Evolutionary conservation across 1,140 invertebrate genomes (phyloP).

Genomic region (Bactericera cockerelli): DNA sequence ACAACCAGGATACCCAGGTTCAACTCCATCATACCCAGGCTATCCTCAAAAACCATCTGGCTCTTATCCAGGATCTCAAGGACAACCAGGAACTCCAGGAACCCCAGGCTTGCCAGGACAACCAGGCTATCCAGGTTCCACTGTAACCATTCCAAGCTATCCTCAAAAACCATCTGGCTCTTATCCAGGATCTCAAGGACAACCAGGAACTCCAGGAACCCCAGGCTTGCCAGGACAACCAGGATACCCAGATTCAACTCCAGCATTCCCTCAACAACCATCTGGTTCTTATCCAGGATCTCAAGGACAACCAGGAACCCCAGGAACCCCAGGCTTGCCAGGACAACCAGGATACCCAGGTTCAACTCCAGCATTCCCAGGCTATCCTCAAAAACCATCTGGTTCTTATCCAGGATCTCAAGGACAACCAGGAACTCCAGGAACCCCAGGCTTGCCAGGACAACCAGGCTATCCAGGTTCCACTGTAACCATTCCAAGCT

Average conservation of each 20-base stretch:
- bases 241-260: slow-evolving; percentile 7
- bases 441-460: slow-evolving; percentile 21
- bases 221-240: slow-evolving; percentile 14
- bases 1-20: slow-evolving; percentile 15
- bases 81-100: not conserved
- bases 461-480: slow-evolving; percentile 15
- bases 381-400: slow-evolving; percentile 9
- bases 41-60: not conserved
- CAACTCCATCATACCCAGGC: not conserved
- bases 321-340: not conserved
- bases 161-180: slow-evolving; percentile 22
- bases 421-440: slow-evolving; percentile 20
- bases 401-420: slow-evolving; percentile 19
- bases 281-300: too few species aligned
- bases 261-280: too few species aligned
- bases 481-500: slow-evolving; percentile 14
- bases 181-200: slow-evolving; percentile 11
- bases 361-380: slow-evolving; percentile 10
- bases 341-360: slow-evolving; percentile 19
- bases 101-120: slow-evolving; percentile 18
- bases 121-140: not conserved
- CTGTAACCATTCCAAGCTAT: slow-evolving; percentile 16
- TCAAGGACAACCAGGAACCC: too few species aligned
- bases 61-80: not conserved
- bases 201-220: slow-evolving; percentile 13